Base-by-base conservation (phyloP, 2,888 invertebrate genomes). In the Drosophila emarginata region DNA sequence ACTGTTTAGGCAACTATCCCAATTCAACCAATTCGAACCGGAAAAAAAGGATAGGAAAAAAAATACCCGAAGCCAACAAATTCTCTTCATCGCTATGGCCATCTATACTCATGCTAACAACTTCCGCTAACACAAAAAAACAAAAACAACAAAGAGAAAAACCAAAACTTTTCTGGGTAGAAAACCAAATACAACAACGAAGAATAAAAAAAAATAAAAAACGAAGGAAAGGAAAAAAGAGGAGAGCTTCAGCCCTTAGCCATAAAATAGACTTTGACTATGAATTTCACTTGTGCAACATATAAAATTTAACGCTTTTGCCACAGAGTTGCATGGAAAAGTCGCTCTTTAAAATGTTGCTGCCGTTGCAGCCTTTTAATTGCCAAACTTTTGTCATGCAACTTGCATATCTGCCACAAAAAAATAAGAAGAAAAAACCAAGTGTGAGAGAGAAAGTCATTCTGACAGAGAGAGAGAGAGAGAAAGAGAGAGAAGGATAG, bases 361-460 rank as follows among this genome's bases (percentile, higher is more conserved):
- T 51, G 60, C 39, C 59, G 58, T 61, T 59, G 61, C 61, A 61
- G 72, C 67, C 70, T 68, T 86, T 86, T 88, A 86, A 84, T 84
- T 84, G 72, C 77, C 64, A 80, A 86, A 86, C 78, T 82, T 83
- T 86, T 71, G 68, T 67, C 62, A 64, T 65, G 71, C 60, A 72
- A 74, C 67, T 68, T 71, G 72, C 86, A 83, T 67, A 72, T 73
- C 69, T 61, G 57, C 57, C 45, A 45, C 18, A 45, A 45, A 45
- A 56, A 56, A 28, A 60, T 59, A 59, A 26, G 54, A 36, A 57
- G 21, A 59, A 66, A 61, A 28, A 28, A 57, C 53, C 61, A 36
- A 39, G 32, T 32, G 11, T 32, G 32, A 32, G 32, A 32, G 32
- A 32, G 32, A 32, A 32, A 32, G 32, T 32, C 64, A 15, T 15